Percentiles rank a stretch among this genome's conserved stretches.
phyloP scores from a whole-genome alignment of 2,797 vertebrate species.

The Lerista edwardsae region DNA sequence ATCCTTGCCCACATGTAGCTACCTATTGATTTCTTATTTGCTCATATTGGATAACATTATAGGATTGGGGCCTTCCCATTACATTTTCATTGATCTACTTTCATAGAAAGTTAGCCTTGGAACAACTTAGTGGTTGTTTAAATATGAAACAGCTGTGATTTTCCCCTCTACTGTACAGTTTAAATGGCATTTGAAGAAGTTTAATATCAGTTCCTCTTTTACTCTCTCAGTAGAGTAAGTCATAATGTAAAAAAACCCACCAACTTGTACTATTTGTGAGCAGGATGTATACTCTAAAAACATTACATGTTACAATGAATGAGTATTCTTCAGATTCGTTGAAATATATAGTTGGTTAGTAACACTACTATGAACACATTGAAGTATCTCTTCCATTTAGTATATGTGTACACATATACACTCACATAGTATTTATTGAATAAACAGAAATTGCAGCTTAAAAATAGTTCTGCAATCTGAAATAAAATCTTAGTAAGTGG shows the following conservation, averaged over 20 bases:
- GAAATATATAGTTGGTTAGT: conserved; percentile 51
- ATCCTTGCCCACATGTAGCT: conserved; percentile 6
- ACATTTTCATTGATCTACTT: conserved; percentile 9
- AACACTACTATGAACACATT: conserved; percentile 25
- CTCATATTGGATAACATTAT: background rate
- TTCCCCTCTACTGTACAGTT: background rate
- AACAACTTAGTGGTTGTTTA: conserved; percentile 26
- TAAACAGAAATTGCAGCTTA: conserved; percentile 51
- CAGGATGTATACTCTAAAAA: background rate
- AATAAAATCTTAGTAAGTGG: conserved; percentile 54
- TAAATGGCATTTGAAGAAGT: background rate
- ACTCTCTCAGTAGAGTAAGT: conserved; percentile 13
- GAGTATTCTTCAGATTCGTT: conserved; percentile 44
- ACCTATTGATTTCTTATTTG: background rate
- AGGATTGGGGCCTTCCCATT: background rate
- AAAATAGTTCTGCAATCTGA: conserved; percentile 61
- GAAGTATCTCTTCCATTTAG: background rate
- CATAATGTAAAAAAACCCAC: background rate
- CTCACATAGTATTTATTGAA: conserved; percentile 44
- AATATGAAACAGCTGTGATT: conserved; percentile 19
- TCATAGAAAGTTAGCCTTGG: background rate
- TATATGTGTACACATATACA: conserved; percentile 40
- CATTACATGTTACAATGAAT: conserved; percentile 33
- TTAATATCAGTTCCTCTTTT: conserved; percentile 21
- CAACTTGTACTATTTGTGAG: no score